These are phyloP conservation scores for Xylophagus ater DNA, from an alignment of 2,888 invertebrate genomes.

Conservation along the genomic window DNA sequence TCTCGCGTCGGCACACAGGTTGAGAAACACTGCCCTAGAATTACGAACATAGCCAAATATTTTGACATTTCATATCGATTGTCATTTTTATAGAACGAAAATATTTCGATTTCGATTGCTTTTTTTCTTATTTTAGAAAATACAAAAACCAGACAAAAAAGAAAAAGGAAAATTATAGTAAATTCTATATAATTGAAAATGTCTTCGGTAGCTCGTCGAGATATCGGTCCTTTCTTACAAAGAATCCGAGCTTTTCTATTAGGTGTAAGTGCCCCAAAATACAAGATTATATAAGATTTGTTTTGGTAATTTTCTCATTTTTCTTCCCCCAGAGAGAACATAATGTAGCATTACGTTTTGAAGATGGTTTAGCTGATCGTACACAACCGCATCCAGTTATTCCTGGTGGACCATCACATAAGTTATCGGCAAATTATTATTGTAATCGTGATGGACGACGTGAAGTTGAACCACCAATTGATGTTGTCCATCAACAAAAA, in stretches of 20 bases:
- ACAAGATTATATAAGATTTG: not conserved
- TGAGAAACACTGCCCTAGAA: no score
- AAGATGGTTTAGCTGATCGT: constrained; percentile 54
- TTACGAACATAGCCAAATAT: no score
- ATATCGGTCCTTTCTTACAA: constrained; percentile 53
- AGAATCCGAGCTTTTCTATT: constrained; percentile 51
- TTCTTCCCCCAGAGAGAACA: constrained; percentile 44
- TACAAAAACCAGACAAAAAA: no score
- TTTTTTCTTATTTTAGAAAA: no score
- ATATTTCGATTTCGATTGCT: no score
- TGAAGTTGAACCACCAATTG: constrained; percentile 46
- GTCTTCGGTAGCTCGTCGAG: constrained; percentile 48
- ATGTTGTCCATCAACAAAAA: constrained; percentile 21
- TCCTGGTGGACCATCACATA: constrained; percentile 73
- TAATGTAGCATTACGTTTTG: constrained; percentile 53
- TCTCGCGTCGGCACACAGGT: no score
- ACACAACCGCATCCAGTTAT: constrained; percentile 71
- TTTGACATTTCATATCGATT: no score
- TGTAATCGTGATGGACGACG: constrained; percentile 70
- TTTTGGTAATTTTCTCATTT: not conserved
- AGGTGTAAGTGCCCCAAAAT: constrained; percentile 43
- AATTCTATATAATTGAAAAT: no score
- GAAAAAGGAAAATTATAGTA: no score
- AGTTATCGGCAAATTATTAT: constrained; percentile 73
- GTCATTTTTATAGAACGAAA: no score